Evolutionary conservation across 23 tunicate genomes (phyloP).

Genomic region (Aplidium turbinatum): DNA sequence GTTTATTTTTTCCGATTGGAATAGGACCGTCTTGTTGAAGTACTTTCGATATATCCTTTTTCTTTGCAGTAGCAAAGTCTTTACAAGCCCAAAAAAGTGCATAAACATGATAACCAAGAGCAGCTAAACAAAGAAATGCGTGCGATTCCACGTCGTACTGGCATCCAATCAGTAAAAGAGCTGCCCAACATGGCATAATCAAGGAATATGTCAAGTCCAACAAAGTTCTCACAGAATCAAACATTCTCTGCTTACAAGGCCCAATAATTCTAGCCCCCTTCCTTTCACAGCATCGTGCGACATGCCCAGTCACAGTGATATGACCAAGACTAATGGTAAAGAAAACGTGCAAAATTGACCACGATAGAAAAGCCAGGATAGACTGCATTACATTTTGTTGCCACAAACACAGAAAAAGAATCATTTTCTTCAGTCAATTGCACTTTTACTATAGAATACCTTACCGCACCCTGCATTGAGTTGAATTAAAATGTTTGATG

Average conservation of each 20-base stretch:
- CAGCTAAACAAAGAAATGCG: constrained; percentile 46
- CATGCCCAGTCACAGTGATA: constrained; percentile 58
- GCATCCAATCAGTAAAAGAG: constrained; percentile 12
- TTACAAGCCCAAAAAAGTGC: constrained; percentile 52
- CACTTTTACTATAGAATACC: no score
- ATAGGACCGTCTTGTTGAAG: neutral
- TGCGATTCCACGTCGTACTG: constrained; percentile 72
- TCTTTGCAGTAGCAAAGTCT: constrained; percentile 27
- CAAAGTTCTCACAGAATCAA: constrained; percentile 47
- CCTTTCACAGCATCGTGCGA: constrained; percentile 38
- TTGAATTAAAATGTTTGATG: no score
- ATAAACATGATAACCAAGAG: constrained; percentile 63
- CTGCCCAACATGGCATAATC: constrained; percentile 44
- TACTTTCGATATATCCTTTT: neutral
- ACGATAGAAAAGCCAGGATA: constrained; percentile 36
- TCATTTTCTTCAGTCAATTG: no score
- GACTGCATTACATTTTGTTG: constrained; percentile 59
- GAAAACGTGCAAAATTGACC: constrained; percentile 59
- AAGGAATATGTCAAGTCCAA: constrained; percentile 53
- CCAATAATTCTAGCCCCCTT: constrained; percentile 19
- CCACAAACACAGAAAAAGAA: constrained; percentile 71
- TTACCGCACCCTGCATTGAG: no score
- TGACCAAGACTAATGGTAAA: constrained; percentile 50
- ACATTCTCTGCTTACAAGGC: constrained; percentile 44
- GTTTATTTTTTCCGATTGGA: constrained; percentile 10